These are phyloP conservation scores for Mechanitis messenoides DNA, from an alignment of 2,888 invertebrate species.

Conservation along the genomic window DNA sequence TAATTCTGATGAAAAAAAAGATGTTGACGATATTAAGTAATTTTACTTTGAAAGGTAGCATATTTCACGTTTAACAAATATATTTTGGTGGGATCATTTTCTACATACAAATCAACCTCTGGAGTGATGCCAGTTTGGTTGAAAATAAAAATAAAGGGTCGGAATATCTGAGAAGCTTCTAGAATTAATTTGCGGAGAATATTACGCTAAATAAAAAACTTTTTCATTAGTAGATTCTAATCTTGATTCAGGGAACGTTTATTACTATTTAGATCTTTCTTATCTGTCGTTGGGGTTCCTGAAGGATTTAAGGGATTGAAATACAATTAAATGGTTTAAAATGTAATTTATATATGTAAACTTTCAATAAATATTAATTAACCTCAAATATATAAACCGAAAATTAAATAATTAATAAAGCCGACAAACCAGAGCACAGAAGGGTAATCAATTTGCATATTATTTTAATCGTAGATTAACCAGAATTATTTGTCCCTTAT, in stretches of 20 bases:
- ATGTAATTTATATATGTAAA: too few species aligned
- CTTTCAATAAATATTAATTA: not conserved
- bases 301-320: constrained; percentile 8
- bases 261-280: constrained; percentile 26
- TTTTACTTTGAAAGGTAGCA: not conserved
- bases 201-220: constrained; percentile 19
- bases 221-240: constrained; percentile 29
- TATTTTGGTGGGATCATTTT: not conserved
- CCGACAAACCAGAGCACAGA: too few species aligned
- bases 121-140: not conserved
- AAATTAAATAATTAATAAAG: too few species aligned
- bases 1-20: too few species aligned
- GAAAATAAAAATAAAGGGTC: constrained; percentile 8
- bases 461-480: too few species aligned
- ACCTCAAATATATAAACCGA: not conserved
- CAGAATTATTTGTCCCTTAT: too few species aligned
- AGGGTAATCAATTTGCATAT: too few species aligned
- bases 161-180: constrained; percentile 7
- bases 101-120: too few species aligned
- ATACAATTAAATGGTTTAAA: not conserved
- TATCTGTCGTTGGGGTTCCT: constrained; percentile 17
- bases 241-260: constrained; percentile 27
- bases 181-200: constrained; percentile 20
- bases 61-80: not conserved
- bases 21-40: too few species aligned